Evolutionary conservation across 2,797 vertebrate genomes (phyloP), one percentile per base, ranked within the genome.

Genomic region (Malacoctenus gilli): DNA sequence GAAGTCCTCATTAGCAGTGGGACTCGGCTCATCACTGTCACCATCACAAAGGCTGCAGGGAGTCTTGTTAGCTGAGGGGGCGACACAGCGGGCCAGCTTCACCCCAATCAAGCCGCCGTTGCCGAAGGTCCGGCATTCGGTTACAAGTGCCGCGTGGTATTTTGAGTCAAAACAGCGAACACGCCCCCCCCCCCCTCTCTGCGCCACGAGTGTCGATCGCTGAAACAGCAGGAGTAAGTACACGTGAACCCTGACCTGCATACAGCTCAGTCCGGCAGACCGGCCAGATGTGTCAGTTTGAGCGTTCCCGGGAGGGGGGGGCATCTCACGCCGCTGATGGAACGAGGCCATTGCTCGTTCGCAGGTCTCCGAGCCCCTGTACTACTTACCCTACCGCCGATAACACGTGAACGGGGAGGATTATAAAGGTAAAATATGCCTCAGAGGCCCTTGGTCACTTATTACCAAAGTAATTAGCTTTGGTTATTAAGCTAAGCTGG

Each of bases 1-100:
- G 55, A 68, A 55, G 39, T 74, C 67, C 80, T 89, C 84, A 86
- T 90, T 90, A 87, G 80, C 7, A 16, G 61, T 5, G 23, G 65
- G 25, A 72, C 60, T 81, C 49, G 3, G 61, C 71, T 80, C 79
- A 58, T 89, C 80, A 68, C 82, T 82, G 78, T 85, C 86, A 75
- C 70, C 65, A 53, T 48, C 70, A 62, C 59, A 80, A 47, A 51
- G 71, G 57, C 79, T 59, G 25, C 41, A 44, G 78, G 68, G 75
- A 68, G 57, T 36, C 66, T 83, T 70, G 75, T 85, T 84, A 81
- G 50, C 68, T 55, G 51, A 48, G 22, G 44, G 42, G 67, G 67
- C 15, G 9, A 54, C 66, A 46, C 60, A 46, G 72, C 40, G 18
- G 65, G 69, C 35, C 61, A 62, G 61, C 60, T 32, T 56, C 39